Conservation (phyloP, 2,113 vertebrate species). For the Bambusicola thoracicus region DNA sequence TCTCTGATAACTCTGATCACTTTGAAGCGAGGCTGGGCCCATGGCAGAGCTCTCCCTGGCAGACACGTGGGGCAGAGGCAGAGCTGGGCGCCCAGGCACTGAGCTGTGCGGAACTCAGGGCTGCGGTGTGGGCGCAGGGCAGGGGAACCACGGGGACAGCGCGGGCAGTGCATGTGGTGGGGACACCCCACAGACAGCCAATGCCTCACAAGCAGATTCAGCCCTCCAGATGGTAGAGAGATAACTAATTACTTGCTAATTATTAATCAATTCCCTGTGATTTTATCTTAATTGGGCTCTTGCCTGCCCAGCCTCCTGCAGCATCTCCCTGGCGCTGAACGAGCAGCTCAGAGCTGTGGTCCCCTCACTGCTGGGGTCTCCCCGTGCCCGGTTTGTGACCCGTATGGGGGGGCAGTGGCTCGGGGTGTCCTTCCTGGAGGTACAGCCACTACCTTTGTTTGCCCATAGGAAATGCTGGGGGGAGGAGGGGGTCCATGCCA, state of each 20-base stretch:
- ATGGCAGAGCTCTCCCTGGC: background rate
- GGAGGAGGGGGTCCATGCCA: background rate
- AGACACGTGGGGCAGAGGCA: background rate
- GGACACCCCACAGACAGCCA: background rate
- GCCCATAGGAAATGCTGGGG: background rate
- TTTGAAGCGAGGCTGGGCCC: too few relatives aligned
- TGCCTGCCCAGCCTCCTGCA: background rate
- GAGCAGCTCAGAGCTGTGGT: accelerated
- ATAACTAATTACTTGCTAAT: slow-evolving; percentile 57
- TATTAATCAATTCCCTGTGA: slow-evolving; percentile 63
- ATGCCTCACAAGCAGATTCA: background rate
- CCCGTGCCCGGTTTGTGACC: accelerated
- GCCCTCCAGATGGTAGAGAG: slow-evolving; percentile 45
- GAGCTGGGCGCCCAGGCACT: background rate
- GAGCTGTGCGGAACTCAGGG: background rate
- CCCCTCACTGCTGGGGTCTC: background rate
- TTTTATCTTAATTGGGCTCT: slow-evolving; percentile 64
- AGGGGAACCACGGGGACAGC: background rate
- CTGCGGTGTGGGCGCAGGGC: accelerated
- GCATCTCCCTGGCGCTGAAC: accelerated
- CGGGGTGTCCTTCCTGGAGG: background rate
- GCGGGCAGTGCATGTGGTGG: accelerated
- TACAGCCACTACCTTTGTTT: background rate
- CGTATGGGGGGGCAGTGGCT: accelerated
- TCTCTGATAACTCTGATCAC: accelerated